Conservation (phyloP, 1,140 invertebrate genomes). For the Pseudomyrmex gracilis region DNA sequence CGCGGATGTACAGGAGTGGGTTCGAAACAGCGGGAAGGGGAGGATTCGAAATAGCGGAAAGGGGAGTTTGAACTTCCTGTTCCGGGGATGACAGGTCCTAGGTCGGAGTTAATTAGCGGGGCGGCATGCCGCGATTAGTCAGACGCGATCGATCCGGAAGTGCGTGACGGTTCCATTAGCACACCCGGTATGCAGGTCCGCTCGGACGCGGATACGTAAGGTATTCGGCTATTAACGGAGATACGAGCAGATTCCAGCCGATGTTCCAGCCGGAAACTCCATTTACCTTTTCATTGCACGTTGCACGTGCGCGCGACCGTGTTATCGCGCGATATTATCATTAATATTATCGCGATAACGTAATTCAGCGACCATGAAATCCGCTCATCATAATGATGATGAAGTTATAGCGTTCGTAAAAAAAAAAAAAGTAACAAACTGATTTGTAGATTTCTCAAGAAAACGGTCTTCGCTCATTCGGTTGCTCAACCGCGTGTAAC, state of each 20-base stretch:
- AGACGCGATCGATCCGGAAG: constrained; percentile 79
- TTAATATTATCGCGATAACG: background rate
- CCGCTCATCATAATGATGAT: background rate
- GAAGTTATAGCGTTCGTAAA: no score
- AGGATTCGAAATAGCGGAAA: no score
- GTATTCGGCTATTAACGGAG: constrained; percentile 77
- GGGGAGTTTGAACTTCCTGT: background rate
- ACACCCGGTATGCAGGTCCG: constrained; percentile 74
- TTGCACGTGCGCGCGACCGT: background rate
- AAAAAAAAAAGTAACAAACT: no score
- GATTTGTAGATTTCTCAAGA: no score
- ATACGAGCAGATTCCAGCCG: constrained; percentile 71
- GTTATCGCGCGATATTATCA: background rate
- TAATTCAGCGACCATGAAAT: constrained; percentile 1
- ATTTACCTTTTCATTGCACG: constrained; percentile 32
- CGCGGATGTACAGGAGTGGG: background rate
- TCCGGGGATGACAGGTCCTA: constrained; percentile 48
- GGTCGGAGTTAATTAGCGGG: constrained; percentile 57
- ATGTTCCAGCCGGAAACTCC: constrained; percentile 38
- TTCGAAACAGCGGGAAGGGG: no score
- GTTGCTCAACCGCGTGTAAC: no score
- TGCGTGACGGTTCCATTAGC: constrained; percentile 74
- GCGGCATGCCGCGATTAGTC: constrained; percentile 74
- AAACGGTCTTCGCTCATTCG: no score
- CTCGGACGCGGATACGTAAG: constrained; percentile 76